Conservation (phyloP, 2,113 vertebrate genomes). For the Callipepla squamata region DNA sequence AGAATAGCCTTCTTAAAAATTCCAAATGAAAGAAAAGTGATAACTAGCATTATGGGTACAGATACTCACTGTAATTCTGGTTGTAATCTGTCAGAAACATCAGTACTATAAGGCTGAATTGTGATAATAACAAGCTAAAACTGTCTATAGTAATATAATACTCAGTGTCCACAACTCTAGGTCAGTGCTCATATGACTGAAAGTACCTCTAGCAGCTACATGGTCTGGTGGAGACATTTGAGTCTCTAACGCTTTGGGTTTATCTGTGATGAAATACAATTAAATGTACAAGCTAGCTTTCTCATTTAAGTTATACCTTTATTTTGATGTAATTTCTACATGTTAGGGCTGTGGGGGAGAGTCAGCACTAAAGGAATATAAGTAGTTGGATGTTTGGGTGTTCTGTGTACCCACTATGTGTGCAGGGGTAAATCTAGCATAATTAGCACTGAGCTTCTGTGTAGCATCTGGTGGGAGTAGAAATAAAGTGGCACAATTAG, state of each 20-base stretch:
- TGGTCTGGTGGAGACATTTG: conserved; percentile 1
- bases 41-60: background rate
- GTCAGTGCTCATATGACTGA: background rate
- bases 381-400: background rate
- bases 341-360: background rate
- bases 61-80: background rate
- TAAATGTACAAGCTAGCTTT: background rate
- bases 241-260: background rate
- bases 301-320: background rate
- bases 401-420: background rate
- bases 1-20: background rate
- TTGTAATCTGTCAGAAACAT: conserved; percentile 8
- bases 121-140: background rate
- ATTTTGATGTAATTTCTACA: background rate
- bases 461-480: background rate
- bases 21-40: background rate
- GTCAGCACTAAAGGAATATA: background rate
- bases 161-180: background rate
- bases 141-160: background rate
- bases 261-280: background rate
- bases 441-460: background rate
- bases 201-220: background rate
- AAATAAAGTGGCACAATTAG: background rate
- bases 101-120: conserved; percentile 13
- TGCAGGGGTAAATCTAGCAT: background rate